Base-by-base conservation (phyloP, 2,888 invertebrate species). In the Drosophila differens region DNA sequence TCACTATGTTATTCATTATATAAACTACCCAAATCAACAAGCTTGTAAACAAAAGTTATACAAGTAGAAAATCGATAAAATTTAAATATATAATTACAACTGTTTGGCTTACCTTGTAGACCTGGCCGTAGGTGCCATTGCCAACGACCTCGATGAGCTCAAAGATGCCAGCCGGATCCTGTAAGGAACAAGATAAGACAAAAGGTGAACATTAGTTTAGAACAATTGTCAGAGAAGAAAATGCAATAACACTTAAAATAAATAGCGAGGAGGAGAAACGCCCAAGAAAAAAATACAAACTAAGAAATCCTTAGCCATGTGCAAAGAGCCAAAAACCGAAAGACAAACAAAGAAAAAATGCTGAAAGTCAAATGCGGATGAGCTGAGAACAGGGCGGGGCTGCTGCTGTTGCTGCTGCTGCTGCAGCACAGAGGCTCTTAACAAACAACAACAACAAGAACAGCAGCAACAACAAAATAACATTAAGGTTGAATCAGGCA, bases 161-260 rank as follows among this genome's bases (percentile, higher is more conserved):
- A 95, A 99, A 99, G 94, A 99, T 99, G 91, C 99, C 99, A 94
- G 99, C 99, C 82, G 99, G 99, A 95, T 99, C 99, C 99, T 99
- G 95, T 90, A 96, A 87, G 28, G 14, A 1, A 37, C 19, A 55
- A 19, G 63, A 19, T 47, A 16, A 47, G 47, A 47, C 16, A 54
- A 53, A 37, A 32, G 51, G 33, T 57, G 63, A 54, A 49, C 33
- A 63, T 79, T 54, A 70, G 68, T 65, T 55, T 32, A 28, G 28
- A 39, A 55, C 16, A 52, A 51, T 57, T 62, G 51, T 57, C 62
- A 71, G 55, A 47, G 59, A 59, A 44, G 16, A 55, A 47, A 76
- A 53, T 28, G 59, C 55, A 65, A 61, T 64, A 61, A 66, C 41
- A 54, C n/a, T 63, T 58, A 52, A n/a, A 59, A 47, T 28, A 41